Conservation (phyloP, 2,113 vertebrate genomes). For the Rhabdomys dilectus region DNA sequence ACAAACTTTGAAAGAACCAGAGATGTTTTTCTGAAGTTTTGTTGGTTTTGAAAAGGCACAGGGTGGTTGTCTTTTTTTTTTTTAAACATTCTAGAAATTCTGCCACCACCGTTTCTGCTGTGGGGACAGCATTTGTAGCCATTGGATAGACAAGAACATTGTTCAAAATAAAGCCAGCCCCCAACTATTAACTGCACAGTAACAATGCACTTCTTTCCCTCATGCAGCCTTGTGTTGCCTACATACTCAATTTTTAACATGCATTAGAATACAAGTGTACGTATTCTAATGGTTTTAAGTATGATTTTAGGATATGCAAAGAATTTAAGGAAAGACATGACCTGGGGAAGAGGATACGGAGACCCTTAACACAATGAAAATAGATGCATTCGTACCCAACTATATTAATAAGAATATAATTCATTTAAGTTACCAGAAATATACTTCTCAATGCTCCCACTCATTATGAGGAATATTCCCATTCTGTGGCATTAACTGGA, state of each 20-base stretch:
- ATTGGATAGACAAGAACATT: conserved; percentile 64
- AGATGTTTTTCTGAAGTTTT: conserved; percentile 81
- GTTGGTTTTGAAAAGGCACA: conserved; percentile 87
- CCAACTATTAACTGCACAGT: conserved; percentile 79
- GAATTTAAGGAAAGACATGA: conserved; percentile 67
- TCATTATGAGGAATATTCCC: conserved; percentile 68
- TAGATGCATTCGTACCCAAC: conserved; percentile 73
- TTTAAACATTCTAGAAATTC: conserved; percentile 80
- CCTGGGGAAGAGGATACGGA: conserved; percentile 60
- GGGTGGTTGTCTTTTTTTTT: conserved; percentile 69
- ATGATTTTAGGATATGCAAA: conserved; percentile 76
- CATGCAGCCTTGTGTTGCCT: conserved; percentile 78
- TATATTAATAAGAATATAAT: conserved; percentile 78
- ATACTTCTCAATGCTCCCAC: conserved; percentile 79
- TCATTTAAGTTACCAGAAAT: conserved; percentile 79
- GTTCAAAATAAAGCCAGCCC: conserved; percentile 74
- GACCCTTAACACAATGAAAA: conserved; percentile 80
- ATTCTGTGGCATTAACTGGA: conserved; percentile 69
- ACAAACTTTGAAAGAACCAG: conserved; percentile 79
- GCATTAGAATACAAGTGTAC: conserved; percentile 71
- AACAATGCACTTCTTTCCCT: conserved; percentile 77
- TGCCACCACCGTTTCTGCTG: conserved; percentile 64
- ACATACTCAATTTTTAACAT: conserved; percentile 71
- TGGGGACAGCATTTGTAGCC: conserved; percentile 64
- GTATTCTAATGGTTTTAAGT: conserved; percentile 79